Evolutionary conservation across 2,113 vertebrate genomes (phyloP), one percentile per base, ranked within the genome.

Genomic region (Passer domesticus): DNA sequence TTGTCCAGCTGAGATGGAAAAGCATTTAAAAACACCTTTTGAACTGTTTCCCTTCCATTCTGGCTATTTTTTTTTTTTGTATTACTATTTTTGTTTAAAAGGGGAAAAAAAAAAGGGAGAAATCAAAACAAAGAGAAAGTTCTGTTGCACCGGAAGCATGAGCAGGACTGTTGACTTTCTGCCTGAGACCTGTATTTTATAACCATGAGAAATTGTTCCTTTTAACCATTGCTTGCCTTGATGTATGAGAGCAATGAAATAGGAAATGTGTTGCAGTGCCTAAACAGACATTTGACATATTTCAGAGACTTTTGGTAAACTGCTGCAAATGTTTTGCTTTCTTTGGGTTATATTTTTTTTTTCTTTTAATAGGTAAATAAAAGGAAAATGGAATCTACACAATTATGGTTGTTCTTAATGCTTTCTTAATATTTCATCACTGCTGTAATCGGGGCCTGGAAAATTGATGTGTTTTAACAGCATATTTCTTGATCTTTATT

Each of bases 21-120:
- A 89, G 35, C 24, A 74, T 81, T 92, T 87, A 20, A 78, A 88
- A 94, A 23, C 44, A 63, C 35, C 56, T 93, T 93, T 90, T 86
- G 88, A 94, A 87, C 79, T 66, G 44, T 64, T 90, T 90, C 33
- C 39, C 44, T 82, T 91, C 84, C 33, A 69, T 60, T 81, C 73
- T 89, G 72, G 37, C 62, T 67, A 10, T 33, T 59, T 77, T 87
- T n/a, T 53, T 52, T 28, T 28, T 72, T 90, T 0, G 15, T 56
- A 44, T 44, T 31, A 39, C 58, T 90, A 25, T 69, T 93, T 92
- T 83, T 76, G 44, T 75, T 66, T 53, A 47, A 90, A 89, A 53
- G 31, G 27, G 27, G 15, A 20, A 31, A 63, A 18, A 33, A 39
- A 19, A 31, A 4, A 25, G 4, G 53, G 18, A 72, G 15, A 53